phyloP scores from a whole-genome alignment of 2,113 vertebrate genomes.

The Poeciliopsis turrubarensis region DNA sequence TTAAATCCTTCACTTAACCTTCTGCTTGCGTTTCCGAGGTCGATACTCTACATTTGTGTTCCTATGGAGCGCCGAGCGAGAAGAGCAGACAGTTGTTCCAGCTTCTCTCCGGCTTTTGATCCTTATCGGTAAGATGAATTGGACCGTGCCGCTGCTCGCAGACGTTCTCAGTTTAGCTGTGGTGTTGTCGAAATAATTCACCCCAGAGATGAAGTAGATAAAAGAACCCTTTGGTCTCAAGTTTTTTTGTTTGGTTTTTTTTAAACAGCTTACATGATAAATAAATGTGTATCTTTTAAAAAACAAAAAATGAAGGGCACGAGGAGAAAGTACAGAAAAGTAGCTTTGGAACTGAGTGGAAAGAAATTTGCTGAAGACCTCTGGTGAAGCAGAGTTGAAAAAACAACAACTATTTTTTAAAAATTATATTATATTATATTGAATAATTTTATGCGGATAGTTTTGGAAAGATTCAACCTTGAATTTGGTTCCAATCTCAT shows the following conservation, averaged over 20 bases:
- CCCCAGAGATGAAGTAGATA: background rate
- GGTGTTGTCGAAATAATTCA: background rate
- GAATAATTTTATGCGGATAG: too few relatives aligned
- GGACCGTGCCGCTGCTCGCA: background rate
- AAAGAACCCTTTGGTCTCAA: background rate
- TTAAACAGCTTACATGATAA: background rate
- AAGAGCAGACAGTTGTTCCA: slow-evolving; percentile 16
- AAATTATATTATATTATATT: too few relatives aligned
- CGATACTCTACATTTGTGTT: slow-evolving; percentile 3
- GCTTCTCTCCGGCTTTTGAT: slow-evolving; percentile 21
- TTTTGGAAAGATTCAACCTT: too few relatives aligned
- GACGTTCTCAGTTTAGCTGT: background rate
- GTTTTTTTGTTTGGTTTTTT: background rate
- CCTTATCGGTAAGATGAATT: slow-evolving; percentile 31
- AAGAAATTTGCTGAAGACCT: too few relatives aligned
- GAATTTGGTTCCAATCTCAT: too few relatives aligned
- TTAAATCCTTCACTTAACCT: slow-evolving; percentile 32
- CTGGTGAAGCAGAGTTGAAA: too few relatives aligned
- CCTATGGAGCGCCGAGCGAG: background rate
- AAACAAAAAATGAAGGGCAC: too few relatives aligned
- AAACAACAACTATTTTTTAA: too few relatives aligned
- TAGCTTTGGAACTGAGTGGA: too few relatives aligned
- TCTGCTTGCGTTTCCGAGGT: slow-evolving; percentile 6
- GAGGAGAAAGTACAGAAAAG: too few relatives aligned
- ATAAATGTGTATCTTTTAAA: too few relatives aligned